Conservation (phyloP, 1,140 invertebrate species). For the Rhopalosiphum maidis region DNA sequence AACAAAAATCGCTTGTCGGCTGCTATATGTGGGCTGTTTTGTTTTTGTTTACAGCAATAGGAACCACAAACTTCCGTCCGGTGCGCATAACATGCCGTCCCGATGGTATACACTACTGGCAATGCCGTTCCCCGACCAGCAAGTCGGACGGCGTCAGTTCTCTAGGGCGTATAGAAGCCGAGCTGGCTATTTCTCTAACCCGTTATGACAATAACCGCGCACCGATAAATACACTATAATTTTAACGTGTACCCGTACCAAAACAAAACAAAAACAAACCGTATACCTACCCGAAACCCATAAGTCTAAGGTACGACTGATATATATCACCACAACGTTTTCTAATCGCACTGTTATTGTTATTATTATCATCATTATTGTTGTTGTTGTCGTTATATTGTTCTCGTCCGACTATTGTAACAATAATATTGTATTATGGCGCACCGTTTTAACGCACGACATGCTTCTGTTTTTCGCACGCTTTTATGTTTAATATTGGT, state of each 20-base stretch:
- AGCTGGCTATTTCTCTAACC: constrained; percentile 84
- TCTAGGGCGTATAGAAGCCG: constrained; percentile 76
- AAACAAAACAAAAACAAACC: constrained; percentile 26
- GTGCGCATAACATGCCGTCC: constrained; percentile 69
- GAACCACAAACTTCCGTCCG: constrained; percentile 62
- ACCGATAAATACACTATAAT: constrained; percentile 39
- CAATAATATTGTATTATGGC: not conserved
- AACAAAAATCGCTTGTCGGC: constrained; percentile 54
- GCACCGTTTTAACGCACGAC: not conserved
- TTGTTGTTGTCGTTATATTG: not conserved
- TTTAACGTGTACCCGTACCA: constrained; percentile 39
- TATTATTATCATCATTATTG: not conserved
- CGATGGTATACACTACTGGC: constrained; percentile 89
- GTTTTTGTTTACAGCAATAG: constrained; percentile 60
- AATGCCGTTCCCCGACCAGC: constrained; percentile 89
- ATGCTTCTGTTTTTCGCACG: not conserved
- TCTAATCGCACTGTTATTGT: not conserved
- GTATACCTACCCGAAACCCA: constrained; percentile 39
- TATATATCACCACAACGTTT: constrained; percentile 46
- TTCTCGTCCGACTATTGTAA: not conserved
- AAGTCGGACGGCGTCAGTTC: constrained; percentile 83
- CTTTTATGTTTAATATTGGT: not conserved
- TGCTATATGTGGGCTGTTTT: constrained; percentile 58
- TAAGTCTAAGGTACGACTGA: constrained; percentile 56
- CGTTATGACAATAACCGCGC: constrained; percentile 62